Evolutionary conservation across 2,888 invertebrate genomes (phyloP).

Genomic region (Parelbella ahira): DNA sequence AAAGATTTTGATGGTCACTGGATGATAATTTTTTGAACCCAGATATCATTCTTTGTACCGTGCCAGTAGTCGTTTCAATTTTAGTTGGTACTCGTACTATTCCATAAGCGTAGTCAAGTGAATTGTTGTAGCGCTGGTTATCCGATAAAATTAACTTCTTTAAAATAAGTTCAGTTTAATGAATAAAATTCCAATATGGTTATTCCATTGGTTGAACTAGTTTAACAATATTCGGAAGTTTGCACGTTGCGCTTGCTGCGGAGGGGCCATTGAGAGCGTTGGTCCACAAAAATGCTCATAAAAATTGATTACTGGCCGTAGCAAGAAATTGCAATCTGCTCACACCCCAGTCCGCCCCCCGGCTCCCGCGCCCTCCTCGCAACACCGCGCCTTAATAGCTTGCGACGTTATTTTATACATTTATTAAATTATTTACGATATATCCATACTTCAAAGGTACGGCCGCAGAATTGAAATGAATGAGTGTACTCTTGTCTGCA

Average conservation of each 20-base stretch:
- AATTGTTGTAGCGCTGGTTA: too few species aligned
- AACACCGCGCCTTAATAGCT: slow-evolving; percentile 53
- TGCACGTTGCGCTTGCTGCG: slow-evolving; percentile 30
- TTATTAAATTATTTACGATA: slow-evolving; percentile 51
- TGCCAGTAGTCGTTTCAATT: too few species aligned
- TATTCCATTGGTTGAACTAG: slow-evolving; percentile 29
- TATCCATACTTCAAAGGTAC: slow-evolving; percentile 26
- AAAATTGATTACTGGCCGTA: slow-evolving; percentile 74
- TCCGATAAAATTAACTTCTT: too few species aligned
- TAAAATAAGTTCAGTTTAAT: too few species aligned
- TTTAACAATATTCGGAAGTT: slow-evolving; percentile 27
- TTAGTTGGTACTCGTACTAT: too few species aligned
- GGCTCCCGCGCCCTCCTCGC: slow-evolving; percentile 30
- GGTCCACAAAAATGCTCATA: slow-evolving; percentile 68
- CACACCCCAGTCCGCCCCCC: slow-evolving; percentile 37
- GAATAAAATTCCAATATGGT: slow-evolving; percentile 26
- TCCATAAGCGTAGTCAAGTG: too few species aligned
- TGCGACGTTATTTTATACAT: slow-evolving; percentile 58
- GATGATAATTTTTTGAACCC: too few species aligned
- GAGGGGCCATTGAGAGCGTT: slow-evolving; percentile 36
- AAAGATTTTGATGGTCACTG: too few species aligned
- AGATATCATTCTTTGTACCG: too few species aligned
- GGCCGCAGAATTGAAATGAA: slow-evolving; percentile 6
- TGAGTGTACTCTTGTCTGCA: neutral
- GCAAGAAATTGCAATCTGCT: slow-evolving; percentile 75